Conservation (phyloP, 1,140 invertebrate species). For the Gonatopus flavifemur region DNA sequence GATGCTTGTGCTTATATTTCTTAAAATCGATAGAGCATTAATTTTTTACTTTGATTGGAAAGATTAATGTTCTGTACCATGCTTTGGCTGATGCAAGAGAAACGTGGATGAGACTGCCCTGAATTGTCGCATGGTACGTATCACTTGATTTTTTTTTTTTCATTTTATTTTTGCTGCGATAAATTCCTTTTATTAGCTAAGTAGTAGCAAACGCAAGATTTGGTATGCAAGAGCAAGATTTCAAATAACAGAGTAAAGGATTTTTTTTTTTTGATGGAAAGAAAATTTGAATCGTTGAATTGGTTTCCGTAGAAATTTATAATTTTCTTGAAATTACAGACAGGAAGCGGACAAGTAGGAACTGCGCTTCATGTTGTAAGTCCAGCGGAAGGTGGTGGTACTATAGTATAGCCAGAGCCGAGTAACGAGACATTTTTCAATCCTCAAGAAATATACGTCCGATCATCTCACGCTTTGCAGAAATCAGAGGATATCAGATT, state of each 20-base stretch:
- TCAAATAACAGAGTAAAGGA: constrained; percentile 8
- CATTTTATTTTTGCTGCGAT: constrained; percentile 24
- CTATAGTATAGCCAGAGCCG: constrained; percentile 45
- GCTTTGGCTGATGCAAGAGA: constrained; percentile 49
- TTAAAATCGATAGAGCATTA: constrained; percentile 28
- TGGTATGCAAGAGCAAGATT: no score
- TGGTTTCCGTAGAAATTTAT: constrained; percentile 14
- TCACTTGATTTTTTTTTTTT: constrained; percentile 38
- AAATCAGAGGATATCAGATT: constrained; percentile 22
- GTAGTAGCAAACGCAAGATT: no score
- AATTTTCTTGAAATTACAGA: constrained; percentile 28
- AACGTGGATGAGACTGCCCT: constrained; percentile 39
- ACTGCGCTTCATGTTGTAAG: constrained; percentile 43
- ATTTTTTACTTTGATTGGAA: constrained; percentile 41
- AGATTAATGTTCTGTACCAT: constrained; percentile 45
- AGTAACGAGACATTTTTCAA: constrained; percentile 14
- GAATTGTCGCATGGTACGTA: constrained; percentile 51
- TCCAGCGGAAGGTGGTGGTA: constrained; percentile 45
- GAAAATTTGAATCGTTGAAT: no score
- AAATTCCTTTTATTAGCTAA: no score
- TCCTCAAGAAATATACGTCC: constrained; percentile 20
- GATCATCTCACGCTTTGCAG: constrained; percentile 14
- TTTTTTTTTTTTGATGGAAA: constrained; percentile 1
- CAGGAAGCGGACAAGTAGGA: constrained; percentile 41
- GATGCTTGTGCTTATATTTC: constrained; percentile 42